Conservation (phyloP, 1,140 invertebrate species). For the Babylonia areolata region DNA sequence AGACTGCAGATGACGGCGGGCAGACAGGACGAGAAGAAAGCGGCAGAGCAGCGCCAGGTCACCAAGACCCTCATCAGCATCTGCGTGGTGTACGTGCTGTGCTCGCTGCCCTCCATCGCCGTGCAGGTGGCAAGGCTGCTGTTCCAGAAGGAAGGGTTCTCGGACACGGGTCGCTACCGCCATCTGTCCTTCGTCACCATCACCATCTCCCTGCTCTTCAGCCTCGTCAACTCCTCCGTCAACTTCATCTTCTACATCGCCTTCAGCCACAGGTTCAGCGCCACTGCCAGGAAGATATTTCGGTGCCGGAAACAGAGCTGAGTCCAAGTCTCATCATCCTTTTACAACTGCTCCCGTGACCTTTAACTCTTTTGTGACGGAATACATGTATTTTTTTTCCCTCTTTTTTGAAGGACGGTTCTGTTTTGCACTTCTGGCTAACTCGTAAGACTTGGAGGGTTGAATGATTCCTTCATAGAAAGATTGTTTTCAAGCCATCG, state of each 20-base stretch:
- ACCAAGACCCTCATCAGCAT: slow-evolving; percentile 29
- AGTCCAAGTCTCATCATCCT: too few relatives aligned
- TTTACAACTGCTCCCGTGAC: too few relatives aligned
- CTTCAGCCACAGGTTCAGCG: slow-evolving; percentile 25
- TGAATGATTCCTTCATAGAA: too few relatives aligned
- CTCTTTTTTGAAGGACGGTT: too few relatives aligned
- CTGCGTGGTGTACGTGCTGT: slow-evolving; percentile 30
- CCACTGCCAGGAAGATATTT: not conserved
- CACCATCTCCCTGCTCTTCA: not conserved
- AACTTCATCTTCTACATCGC: slow-evolving; percentile 34
- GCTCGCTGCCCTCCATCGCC: not conserved
- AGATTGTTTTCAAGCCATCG: too few relatives aligned
- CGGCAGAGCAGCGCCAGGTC: not conserved
- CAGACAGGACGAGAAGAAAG: slow-evolving; percentile 1
- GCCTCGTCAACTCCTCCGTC: slow-evolving; percentile 19
- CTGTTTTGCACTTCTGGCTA: too few relatives aligned
- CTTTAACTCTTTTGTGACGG: too few relatives aligned
- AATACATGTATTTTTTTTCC: too few relatives aligned
- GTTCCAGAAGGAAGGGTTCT: not conserved
- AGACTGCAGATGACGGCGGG: not conserved
- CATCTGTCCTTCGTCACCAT: not conserved
- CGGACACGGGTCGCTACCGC: not conserved
- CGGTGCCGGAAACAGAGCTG: not conserved
- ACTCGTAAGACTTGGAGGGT: too few relatives aligned
- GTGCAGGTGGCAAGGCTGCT: not conserved